Evolutionary conservation across 2,888 invertebrate species (phyloP).

Genomic region (Aspidiotus rigidus): DNA sequence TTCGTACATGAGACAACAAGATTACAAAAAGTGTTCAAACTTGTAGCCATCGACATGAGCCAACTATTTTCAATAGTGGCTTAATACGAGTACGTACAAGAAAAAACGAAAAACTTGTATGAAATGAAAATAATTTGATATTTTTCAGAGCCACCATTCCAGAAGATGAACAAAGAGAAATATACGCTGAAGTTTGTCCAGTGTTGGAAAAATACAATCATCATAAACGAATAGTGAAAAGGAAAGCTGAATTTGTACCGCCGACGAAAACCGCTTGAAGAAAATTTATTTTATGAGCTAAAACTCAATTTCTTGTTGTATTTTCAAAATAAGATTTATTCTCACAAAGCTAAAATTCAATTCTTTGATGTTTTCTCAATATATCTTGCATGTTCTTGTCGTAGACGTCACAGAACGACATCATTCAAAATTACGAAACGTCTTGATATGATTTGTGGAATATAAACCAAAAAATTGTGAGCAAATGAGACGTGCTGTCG

Average conservation of each 20-base stretch:
- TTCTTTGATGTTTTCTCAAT: no score
- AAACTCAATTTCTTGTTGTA: background rate
- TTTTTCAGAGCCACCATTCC: constrained; percentile 62
- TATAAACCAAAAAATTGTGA: no score
- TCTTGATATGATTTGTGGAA: no score
- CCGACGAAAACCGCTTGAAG: constrained; percentile 40
- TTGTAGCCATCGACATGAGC: no score
- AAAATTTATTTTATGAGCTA: background rate
- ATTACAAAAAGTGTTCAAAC: no score
- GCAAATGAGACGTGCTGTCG: no score
- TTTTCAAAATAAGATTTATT: background rate
- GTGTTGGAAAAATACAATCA: constrained; percentile 64
- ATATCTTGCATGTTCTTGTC: no score
- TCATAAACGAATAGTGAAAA: constrained; percentile 53
- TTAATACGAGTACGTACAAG: no score
- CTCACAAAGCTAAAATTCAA: no score
- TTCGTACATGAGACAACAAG: no score
- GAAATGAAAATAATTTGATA: constrained; percentile 12
- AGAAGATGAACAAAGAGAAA: constrained; percentile 75
- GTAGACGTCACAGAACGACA: no score
- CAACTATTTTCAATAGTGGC: background rate
- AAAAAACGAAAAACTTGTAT: background rate
- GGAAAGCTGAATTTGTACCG: constrained; percentile 53
- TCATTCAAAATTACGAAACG: no score
- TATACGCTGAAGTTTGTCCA: constrained; percentile 72